These are phyloP conservation scores for Acanthopleura granulata DNA, from an alignment of 2,888 invertebrate genomes.

Conservation along the genomic window DNA sequence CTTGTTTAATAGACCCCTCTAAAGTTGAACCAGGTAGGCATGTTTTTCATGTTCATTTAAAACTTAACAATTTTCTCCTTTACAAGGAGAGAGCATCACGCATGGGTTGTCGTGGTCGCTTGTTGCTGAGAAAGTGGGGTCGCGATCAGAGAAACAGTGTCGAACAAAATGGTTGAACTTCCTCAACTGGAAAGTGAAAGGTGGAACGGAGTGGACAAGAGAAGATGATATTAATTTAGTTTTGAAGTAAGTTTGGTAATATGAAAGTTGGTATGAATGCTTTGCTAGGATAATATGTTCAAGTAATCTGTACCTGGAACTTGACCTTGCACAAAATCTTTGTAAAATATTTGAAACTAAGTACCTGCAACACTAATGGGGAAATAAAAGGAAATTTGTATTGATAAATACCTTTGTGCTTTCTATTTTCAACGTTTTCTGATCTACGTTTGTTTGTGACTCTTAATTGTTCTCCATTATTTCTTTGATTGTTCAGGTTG, in stretches of 20 bases:
- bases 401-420: too few species aligned
- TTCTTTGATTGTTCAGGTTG: too few species aligned
- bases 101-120: constrained; percentile 70
- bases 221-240: constrained; percentile 71
- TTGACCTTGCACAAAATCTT: constrained; percentile 17
- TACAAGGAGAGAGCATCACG: constrained; percentile 68
- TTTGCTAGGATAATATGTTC: not conserved
- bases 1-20: too few species aligned
- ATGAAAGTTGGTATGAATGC: constrained; percentile 6
- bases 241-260: constrained; percentile 58
- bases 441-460: too few species aligned
- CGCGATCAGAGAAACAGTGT: constrained; percentile 72
- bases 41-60: too few species aligned
- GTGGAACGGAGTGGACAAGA: constrained; percentile 70
- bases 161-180: constrained; percentile 73
- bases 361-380: too few species aligned
- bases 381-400: too few species aligned
- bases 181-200: constrained; percentile 71
- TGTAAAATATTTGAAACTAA: too few species aligned
- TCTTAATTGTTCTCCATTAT: too few species aligned
- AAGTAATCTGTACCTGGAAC: not conserved
- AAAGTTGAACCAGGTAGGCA: too few species aligned
- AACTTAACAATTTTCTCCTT: too few species aligned
- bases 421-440: too few species aligned
- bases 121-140: constrained; percentile 69